Base-by-base conservation (phyloP, 2,113 vertebrate genomes). In the Prietella phreatophila region DNA sequence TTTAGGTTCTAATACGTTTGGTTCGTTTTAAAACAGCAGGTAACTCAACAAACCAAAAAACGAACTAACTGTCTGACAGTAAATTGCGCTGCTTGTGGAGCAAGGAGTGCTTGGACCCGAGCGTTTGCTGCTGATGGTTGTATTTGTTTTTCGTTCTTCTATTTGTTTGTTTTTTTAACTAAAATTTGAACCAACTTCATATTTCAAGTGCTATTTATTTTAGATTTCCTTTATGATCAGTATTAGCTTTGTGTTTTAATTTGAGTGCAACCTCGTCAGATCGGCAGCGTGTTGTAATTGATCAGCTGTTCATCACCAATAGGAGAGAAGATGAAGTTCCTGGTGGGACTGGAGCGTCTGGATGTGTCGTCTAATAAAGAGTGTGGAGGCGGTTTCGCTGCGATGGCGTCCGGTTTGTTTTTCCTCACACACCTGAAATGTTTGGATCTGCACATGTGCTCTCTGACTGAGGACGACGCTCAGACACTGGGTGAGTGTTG, bases 321-420 rank as follows among this genome's bases (percentile, higher is more conserved):
- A 98, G 97, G 95, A 47, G 47, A 85, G 85, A 92, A 95, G 39
- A 94, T 98, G 53, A 91, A 91, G 83, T 89, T 92, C 84, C 93
- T 97, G 86, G 56, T 92, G 5, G 92, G 93, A 1, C 58, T 98
- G 82, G 94, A 94, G 83, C 94, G 93, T 85, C 81, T 98, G 90
- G 96, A 97, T 75, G 88, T 97, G 58, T 98, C 97, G 0, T 95
- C 95, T 89, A 99, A 98, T 93, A 97, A 94, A 90, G 92, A 92
- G 15, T 91, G 95, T 1, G 96, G 96, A 89, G 95, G 96, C 89
- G 95, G 95, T 27, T 96, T 98, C 91, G 83, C 92, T 69, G 93
- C 83, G 3, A 87, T 93, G 13, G 58, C 92, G 50, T 88, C 89
- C 78, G 93, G 94, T 90, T 87, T 98, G 93, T 88, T 93, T 83